Conservation (phyloP, 1,140 invertebrate species). For the Orussus abietinus region DNA sequence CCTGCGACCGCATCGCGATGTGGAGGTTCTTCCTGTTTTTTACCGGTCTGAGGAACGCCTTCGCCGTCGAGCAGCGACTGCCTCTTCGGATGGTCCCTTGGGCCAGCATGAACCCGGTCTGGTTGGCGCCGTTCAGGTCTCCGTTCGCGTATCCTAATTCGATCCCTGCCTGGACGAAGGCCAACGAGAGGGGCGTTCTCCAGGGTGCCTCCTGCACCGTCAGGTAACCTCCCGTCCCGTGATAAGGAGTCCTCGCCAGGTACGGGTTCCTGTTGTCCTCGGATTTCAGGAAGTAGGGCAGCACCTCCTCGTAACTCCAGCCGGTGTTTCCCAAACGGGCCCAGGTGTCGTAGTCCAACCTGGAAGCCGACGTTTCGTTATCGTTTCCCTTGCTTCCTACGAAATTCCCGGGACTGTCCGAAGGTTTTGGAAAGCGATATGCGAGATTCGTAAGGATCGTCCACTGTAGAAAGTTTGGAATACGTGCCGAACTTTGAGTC, state of each 20-base stretch:
- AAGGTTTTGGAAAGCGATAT: too few species aligned
- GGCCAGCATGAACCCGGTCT: slow-evolving; percentile 81
- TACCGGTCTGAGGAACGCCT: slow-evolving; percentile 81
- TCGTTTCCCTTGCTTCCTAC: too few species aligned
- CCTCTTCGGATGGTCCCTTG: slow-evolving; percentile 84
- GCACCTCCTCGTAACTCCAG: slow-evolving; percentile 84
- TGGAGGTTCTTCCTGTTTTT: slow-evolving; percentile 76
- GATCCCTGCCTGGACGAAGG: slow-evolving; percentile 75
- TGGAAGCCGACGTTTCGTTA: too few species aligned
- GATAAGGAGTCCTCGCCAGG: slow-evolving; percentile 68
- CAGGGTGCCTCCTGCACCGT: slow-evolving; percentile 82
- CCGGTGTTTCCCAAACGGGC: slow-evolving; percentile 78
- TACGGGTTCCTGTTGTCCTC: slow-evolving; percentile 85
- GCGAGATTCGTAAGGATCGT: too few species aligned
- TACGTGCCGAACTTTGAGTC: too few species aligned
- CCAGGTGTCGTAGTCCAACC: slow-evolving; percentile 90
- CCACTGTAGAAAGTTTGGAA: too few species aligned
- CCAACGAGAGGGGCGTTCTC: slow-evolving; percentile 72
- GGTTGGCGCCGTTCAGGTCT: slow-evolving; percentile 78
- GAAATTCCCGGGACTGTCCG: too few species aligned
- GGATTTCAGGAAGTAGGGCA: slow-evolving; percentile 86
- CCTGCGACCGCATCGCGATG: slow-evolving; percentile 75
- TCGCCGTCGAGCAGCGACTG: slow-evolving; percentile 82
- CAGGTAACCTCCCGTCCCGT: slow-evolving; percentile 72
- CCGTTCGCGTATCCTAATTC: slow-evolving; percentile 77